Conservation (phyloP, 2,888 invertebrate species). For the Yponomeuta evonymella region DNA sequence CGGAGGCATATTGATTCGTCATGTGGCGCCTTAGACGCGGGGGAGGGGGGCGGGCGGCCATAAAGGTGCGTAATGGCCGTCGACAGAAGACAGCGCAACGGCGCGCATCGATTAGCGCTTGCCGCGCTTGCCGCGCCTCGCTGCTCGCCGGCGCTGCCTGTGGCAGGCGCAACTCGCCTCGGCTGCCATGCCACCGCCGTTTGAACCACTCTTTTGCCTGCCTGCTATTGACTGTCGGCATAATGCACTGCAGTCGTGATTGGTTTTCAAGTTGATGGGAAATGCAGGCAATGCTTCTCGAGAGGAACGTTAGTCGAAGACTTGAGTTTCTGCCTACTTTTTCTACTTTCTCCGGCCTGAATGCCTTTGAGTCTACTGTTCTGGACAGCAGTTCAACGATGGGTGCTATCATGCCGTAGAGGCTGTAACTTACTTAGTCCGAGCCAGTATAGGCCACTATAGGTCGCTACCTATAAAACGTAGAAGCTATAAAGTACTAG, state of each 20-base stretch:
- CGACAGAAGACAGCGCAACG: constrained; percentile 81
- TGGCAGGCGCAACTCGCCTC: background rate
- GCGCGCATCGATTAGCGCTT: constrained; percentile 82
- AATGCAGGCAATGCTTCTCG: background rate
- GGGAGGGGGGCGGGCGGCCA: constrained; percentile 69
- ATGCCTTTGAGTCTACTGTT: background rate
- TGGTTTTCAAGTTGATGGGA: background rate
- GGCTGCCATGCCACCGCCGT: background rate
- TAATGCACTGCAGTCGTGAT: background rate
- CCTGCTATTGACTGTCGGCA: background rate
- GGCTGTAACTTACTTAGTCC: background rate
- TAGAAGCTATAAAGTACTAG: background rate
- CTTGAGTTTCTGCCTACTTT: background rate
- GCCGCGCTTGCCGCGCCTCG: constrained; percentile 65
- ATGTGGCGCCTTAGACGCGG: constrained; percentile 68
- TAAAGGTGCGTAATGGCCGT: constrained; percentile 87
- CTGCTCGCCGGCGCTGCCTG: background rate
- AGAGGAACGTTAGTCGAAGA: background rate
- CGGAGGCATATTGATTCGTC: constrained; percentile 76
- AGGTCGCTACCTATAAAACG: too few relatives aligned
- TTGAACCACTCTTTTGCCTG: constrained; percentile 1
- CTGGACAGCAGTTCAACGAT: background rate
- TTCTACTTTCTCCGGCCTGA: background rate
- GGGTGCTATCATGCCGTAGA: background rate
- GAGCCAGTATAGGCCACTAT: too few relatives aligned